Percentiles rank a stretch among this genome's conserved stretches.
phyloP scores from a whole-genome alignment of 2,797 vertebrate genomes.

The Tachyglossus aculeatus region DNA sequence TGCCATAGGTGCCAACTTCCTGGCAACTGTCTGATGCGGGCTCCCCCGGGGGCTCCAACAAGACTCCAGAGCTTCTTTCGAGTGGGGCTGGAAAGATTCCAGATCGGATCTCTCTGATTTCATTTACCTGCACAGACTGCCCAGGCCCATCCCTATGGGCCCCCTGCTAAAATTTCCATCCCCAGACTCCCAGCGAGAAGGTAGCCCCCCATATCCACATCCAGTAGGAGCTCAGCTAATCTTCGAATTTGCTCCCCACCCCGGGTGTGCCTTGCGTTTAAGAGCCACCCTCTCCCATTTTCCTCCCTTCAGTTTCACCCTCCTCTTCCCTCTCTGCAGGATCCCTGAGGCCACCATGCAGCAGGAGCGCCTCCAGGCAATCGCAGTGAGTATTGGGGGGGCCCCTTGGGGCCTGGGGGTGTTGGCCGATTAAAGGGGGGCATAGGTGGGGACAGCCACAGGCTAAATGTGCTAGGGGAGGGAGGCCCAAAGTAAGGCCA shows the following conservation, averaged over 20 bases:
- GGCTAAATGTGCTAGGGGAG: background rate
- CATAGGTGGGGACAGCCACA: background rate
- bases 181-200: background rate
- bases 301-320: background rate
- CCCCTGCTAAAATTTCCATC: background rate
- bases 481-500: background rate
- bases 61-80: no score
- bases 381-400: constrained; percentile 81
- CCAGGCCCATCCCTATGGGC: no score
- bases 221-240: no score
- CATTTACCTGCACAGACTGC: no score
- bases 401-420: fast-evolving
- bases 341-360: constrained; percentile 80
- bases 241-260: no score
- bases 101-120: no score
- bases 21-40: no score
- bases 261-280: no score
- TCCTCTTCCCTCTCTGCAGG: constrained; percentile 67
- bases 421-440: background rate
- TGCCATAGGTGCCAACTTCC: no score
- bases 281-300: background rate
- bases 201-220: background rate
- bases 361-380: constrained; percentile 88
- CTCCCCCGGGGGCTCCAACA: no score
- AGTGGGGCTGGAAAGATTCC: no score